Evolutionary conservation across 2,888 invertebrate genomes (phyloP), one percentile per base, ranked within the genome.

Genomic region (Schrankia costaestrigalis): DNA sequence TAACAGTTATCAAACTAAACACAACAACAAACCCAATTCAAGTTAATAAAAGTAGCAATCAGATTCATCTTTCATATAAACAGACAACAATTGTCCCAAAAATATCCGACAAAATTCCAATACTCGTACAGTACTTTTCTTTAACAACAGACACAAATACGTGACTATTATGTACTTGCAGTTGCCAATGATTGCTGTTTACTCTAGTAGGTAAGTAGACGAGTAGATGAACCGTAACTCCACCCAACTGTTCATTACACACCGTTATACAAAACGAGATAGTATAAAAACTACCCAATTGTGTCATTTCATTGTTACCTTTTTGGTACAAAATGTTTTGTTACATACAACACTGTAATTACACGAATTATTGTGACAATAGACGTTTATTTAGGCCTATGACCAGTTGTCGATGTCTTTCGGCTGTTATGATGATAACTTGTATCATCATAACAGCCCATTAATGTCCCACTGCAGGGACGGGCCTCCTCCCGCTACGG

Each of bases 121-220:
- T 49, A 51, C 41, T 41, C 50, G 46, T 49, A 49, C 50, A 35
- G 30, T 22, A 42, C 40, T 52, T 38, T 49, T 32, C 38, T 48
- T 31, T 39, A 33, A 45, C 33, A 31, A 26, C 27, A 25, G 23
- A 22, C 26, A 41, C 31, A 32, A 43, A 31, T 45, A 69, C 58
- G 68, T 66, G 57, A 51, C 53, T 59, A 63, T 69, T 68, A 68
- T 54, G 26, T 38, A 24, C 35, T 48, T 58, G 54, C 53, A 49
- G 59, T 60, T 56, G 52, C 55, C 38, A 34, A 32, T 49, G 46
- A 57, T 53, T 53, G 46, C 45, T 44, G 46, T 55, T 57, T 59
- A 57, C 60, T 52, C 71, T 73, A 71, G 71, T 69, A 71, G 52
- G 71, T 71, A n/a, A 69, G 70, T 71, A 71, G 49, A 71, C 46